Evolutionary conservation across 2,113 vertebrate species (phyloP).

Genomic region (Semnornis frantzii): DNA sequence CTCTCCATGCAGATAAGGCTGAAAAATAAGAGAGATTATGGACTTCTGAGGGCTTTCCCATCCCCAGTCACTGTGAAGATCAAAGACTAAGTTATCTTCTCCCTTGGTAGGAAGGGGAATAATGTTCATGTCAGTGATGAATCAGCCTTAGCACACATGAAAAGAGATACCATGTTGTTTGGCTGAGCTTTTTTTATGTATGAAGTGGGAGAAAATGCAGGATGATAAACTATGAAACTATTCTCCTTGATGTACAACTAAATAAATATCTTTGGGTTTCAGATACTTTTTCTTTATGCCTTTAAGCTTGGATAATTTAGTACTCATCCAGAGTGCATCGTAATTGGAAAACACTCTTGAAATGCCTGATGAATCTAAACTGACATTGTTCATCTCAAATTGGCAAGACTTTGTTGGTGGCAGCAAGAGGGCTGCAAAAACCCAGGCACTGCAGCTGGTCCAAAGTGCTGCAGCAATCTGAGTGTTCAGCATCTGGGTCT

Average conservation of each 20-base stretch:
- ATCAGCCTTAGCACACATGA: background rate
- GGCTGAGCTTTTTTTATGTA: conserved; percentile 23
- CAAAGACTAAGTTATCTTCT: background rate
- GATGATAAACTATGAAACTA: conserved; percentile 29
- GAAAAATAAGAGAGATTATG: background rate
- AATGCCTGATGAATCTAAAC: background rate
- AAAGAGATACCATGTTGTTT: conserved; percentile 1
- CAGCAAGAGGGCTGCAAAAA: background rate
- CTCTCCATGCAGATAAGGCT: background rate
- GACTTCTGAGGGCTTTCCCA: background rate
- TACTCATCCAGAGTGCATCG: background rate
- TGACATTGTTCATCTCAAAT: background rate
- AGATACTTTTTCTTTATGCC: conserved; percentile 16
- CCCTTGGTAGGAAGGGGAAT: background rate
- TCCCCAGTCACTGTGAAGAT: background rate
- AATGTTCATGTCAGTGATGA: background rate
- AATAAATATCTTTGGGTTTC: conserved; percentile 24
- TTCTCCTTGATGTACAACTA: background rate
- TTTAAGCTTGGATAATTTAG: background rate
- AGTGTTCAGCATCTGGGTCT: background rate
- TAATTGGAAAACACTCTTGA: background rate
- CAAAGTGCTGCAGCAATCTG: background rate
- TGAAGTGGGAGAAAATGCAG: background rate
- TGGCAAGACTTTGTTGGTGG: background rate
- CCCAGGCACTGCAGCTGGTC: background rate